Base-by-base conservation (phyloP, 2,888 invertebrate genomes). In the Scaptomyza cyrtandrae region DNA sequence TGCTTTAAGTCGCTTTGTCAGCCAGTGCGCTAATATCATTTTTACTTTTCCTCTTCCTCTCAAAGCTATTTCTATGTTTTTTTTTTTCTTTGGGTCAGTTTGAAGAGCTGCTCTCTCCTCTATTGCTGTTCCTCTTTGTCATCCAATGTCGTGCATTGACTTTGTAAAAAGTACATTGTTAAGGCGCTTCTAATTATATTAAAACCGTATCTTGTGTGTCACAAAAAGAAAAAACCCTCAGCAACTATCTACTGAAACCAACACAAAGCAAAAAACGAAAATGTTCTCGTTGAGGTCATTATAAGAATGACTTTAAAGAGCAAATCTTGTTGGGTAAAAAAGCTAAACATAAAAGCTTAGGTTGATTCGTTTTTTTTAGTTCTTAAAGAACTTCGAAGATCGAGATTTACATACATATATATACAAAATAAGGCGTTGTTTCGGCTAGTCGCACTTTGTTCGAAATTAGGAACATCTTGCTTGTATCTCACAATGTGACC, bases 121-220 rank as follows among this genome's bases (percentile, higher is more conserved):
- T 24, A 24, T 3, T 3, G 1, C 1, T 24, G 4, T 24, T 24
- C 24, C 24, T 24, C 24, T 3, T 35, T 5, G 10, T n/a, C 11
- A 16, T 49, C n/a, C 19, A 35, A 19, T 50, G 41, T n/a, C 11
- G 27, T 49, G n/a, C 19, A 35, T 35, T 50, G 41, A 9, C 3
- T 14, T 41, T 16, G 62, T 81, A 65, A 66, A 65, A 81, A 87
- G 86, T 75, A 87, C 86, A 88, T 86, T 80, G 72, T 77, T 80
- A 75, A 86, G 88, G 86, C 83, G 83, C 78, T 78, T 78, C 78
- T 84, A 84, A 84, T 84, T 84, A 84, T 80, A 78, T 88, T 88
- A 88, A 82, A 69, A 86, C 83, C 75, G 83, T 84, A 75, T 87
- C 82, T 81, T 64, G 37, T 52, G 35, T 39, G 43, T 44, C 64